Conservation (phyloP, 1,140 invertebrate species). For the Chironomus tepperi region DNA sequence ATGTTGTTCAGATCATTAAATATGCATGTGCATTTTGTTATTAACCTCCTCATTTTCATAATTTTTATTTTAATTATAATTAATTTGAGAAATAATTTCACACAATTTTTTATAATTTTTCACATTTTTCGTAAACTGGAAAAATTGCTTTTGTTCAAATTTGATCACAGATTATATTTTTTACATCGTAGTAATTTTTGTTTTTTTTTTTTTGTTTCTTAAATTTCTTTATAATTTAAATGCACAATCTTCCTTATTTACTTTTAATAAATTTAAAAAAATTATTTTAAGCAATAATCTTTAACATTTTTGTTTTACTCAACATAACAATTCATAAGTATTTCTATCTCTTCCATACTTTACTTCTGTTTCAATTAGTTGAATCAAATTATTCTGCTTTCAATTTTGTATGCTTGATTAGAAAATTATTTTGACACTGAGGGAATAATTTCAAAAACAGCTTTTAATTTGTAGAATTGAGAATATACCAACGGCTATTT, state of each 20-base stretch:
- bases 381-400: too few species aligned
- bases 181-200: background rate
- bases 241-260: background rate
- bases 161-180: slow-evolving; percentile 8
- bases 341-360: background rate
- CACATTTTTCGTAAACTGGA: background rate
- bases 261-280: background rate
- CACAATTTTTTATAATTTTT: background rate
- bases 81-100: background rate
- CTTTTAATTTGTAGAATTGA: too few species aligned
- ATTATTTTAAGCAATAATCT: slow-evolving; percentile 1
- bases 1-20: background rate
- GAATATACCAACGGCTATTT: too few species aligned
- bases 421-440: too few species aligned
- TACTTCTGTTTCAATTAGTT: background rate
- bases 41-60: background rate
- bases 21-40: background rate
- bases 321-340: background rate
- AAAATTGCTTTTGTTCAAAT: slow-evolving; percentile 14
- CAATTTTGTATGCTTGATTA: too few species aligned
- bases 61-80: background rate
- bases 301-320: background rate
- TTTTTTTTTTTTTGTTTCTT: background rate
- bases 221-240: background rate
- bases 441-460: too few species aligned